A percentile compares a stretch with the other conserved stretches of the same genome.
Evolutionary conservation across 2,797 vertebrate genomes (phyloP).

Genomic region (Labroides dimidiatus): DNA sequence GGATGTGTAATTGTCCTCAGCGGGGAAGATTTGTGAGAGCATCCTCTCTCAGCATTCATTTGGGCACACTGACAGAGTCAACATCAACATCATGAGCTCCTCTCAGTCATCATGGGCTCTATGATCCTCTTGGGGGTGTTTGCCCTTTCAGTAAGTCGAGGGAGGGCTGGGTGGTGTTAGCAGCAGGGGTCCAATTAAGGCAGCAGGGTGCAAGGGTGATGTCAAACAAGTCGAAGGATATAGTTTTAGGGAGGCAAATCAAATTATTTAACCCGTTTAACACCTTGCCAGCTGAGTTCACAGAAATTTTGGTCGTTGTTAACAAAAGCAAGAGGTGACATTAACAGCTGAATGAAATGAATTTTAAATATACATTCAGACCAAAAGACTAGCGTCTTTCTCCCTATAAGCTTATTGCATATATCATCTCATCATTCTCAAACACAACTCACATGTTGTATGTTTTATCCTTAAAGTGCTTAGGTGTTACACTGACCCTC

Average conservation of each 20-base stretch:
- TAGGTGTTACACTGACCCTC: too few species aligned
- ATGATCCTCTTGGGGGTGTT: slow-evolving; percentile 72
- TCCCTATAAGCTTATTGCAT: too few species aligned
- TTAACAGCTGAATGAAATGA: too few species aligned
- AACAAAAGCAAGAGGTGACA: background rate
- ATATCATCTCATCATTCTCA: background rate
- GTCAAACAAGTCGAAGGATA: slow-evolving; percentile 50
- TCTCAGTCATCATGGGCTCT: slow-evolving; percentile 59
- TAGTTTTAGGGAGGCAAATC: slow-evolving; percentile 23
- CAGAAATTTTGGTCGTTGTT: background rate
- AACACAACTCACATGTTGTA: too few species aligned
- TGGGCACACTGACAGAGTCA: slow-evolving; percentile 43
- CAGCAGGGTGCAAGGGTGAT: slow-evolving; percentile 49
- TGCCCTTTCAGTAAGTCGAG: slow-evolving; percentile 72
- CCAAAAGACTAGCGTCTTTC: too few species aligned
- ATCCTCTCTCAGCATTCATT: slow-evolving; percentile 42
- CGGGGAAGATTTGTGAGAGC: slow-evolving; percentile 17
- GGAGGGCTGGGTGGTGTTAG: slow-evolving; percentile 48
- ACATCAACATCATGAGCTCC: slow-evolving; percentile 59
- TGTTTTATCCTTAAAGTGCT: too few species aligned
- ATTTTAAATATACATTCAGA: background rate
- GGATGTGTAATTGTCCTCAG: slow-evolving; percentile 45
- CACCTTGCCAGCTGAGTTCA: background rate
- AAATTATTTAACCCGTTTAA: slow-evolving; percentile 5
- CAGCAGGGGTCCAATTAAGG: slow-evolving; percentile 73